Conservation (phyloP, 2,888 invertebrate genomes). For the Agrochola circellaris region DNA sequence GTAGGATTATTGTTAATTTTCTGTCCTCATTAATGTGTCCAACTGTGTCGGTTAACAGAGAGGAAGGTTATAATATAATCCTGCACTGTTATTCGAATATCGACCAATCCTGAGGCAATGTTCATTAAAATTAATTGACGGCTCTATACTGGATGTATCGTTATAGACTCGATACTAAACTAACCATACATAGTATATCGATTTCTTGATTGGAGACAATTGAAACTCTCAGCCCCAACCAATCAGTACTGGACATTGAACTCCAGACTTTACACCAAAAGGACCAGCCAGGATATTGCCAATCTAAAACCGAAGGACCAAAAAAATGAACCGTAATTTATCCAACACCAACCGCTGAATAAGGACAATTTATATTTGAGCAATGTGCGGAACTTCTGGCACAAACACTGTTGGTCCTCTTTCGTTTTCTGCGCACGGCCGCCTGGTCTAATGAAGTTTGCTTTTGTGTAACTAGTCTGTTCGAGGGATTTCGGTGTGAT, state of each 20-base stretch:
- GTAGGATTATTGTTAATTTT: background rate
- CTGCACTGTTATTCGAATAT: background rate
- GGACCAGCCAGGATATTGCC: slow-evolving; percentile 27
- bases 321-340: slow-evolving; percentile 40
- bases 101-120: background rate
- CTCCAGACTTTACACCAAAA: slow-evolving; percentile 19
- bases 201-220: slow-evolving; percentile 2
- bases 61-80: background rate
- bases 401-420: slow-evolving; percentile 37
- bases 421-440: slow-evolving; percentile 64
- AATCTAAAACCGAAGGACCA: slow-evolving; percentile 27
- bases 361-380: slow-evolving; percentile 60
- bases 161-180: background rate
- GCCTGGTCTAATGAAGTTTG: slow-evolving; percentile 67
- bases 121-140: slow-evolving; percentile 27
- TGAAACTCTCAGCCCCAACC: slow-evolving; percentile 11
- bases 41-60: background rate
- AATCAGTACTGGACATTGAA: background rate
- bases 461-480: slow-evolving; percentile 54
- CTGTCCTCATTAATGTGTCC: background rate
- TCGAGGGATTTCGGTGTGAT: slow-evolving; percentile 52
- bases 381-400: slow-evolving; percentile 43
- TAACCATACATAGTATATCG: background rate
- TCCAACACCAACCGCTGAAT: slow-evolving; percentile 47
- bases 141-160: background rate